Percentiles rank a stretch among this genome's conserved stretches.
Evolutionary conservation across 2,888 invertebrate species (phyloP).

Genomic region (Fragum sueziense): DNA sequence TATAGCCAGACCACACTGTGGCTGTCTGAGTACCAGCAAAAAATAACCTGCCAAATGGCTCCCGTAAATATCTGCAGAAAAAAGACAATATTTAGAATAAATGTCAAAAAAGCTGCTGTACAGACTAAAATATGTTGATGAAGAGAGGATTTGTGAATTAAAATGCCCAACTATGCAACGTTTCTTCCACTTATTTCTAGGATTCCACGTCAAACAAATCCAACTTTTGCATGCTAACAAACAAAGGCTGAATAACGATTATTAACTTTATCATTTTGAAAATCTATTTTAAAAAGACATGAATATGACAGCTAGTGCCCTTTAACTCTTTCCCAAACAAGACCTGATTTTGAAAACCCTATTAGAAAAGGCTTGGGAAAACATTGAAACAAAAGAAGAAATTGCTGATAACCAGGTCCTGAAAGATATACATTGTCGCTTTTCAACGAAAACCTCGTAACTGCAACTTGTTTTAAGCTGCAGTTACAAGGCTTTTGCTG

Average conservation of each 20-base stretch:
- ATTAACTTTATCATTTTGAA: not conserved
- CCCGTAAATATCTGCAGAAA: constrained; percentile 71
- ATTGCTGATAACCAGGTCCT: not conserved
- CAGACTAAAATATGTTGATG: not conserved
- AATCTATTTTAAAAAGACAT: not conserved
- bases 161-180: not conserved
- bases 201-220: too few relatives aligned
- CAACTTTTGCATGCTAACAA: too few relatives aligned
- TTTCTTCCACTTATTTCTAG: too few relatives aligned
- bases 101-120: not conserved
- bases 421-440: too few relatives aligned
- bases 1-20: constrained; percentile 77
- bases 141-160: not conserved
- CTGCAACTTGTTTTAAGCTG: too few relatives aligned
- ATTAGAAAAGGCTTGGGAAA: too few relatives aligned
- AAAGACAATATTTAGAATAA: not conserved
- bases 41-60: constrained; percentile 74
- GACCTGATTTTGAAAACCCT: too few relatives aligned
- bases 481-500: too few relatives aligned
- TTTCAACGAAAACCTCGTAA: too few relatives aligned
- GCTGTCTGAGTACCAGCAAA: constrained; percentile 80
- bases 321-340: too few relatives aligned
- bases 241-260: not conserved
- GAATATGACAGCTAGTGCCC: not conserved
- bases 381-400: too few relatives aligned